Evolutionary conservation across 64 coral and sea anemone genomes (phyloP), one percentile per base, ranked within the genome.

Genomic region (Pocillopora damicornis): DNA sequence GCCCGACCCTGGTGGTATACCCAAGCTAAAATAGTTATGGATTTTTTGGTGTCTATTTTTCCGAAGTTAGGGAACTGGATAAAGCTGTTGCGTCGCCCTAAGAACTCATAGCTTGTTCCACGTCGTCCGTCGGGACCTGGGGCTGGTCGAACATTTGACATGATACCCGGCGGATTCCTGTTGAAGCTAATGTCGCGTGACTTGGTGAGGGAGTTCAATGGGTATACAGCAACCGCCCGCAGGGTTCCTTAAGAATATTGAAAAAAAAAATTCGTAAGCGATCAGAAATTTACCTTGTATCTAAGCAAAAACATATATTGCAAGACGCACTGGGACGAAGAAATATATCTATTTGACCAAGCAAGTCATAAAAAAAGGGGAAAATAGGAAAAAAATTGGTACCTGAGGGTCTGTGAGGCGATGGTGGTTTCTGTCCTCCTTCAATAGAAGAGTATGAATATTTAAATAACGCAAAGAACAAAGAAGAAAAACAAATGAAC

Each of bases 171-270:
- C 23, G 94, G 87, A 60, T 96, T 96, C 59, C 78, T 90, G 72
- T 79, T 90, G 12, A 97, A 79, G 45, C 94, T 90, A 76, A 90
- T 64, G 30, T 97, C 94, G 23, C 88, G 77, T 13, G 59, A 63
- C 77, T 81, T 93, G 2, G 87, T 84, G 51, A 56, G 57, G 3
- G 61, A 5, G 66, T 87, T 97, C 6, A 97, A 37, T 20, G 94
- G 94, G 63, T 97, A 97, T 58, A 97, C 60, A 26, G 89, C 94
- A 61, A 90, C 62, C 15, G 94, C 94, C 64, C 94, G 94, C 67
- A 97, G 16, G 35, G 94, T 86, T 61, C 91, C 94, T 96, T 51
- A 75, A 83, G 88, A 20, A 11, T 60, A 82, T 34, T 4, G 25
- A 58, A 23, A 20, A 16, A 56, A 23, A 81, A 30, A 58, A 80